These are phyloP conservation scores for Lepidocolaptes lacrymiger DNA, from an alignment of 2,797 vertebrate genomes.

Conservation along the genomic window DNA sequence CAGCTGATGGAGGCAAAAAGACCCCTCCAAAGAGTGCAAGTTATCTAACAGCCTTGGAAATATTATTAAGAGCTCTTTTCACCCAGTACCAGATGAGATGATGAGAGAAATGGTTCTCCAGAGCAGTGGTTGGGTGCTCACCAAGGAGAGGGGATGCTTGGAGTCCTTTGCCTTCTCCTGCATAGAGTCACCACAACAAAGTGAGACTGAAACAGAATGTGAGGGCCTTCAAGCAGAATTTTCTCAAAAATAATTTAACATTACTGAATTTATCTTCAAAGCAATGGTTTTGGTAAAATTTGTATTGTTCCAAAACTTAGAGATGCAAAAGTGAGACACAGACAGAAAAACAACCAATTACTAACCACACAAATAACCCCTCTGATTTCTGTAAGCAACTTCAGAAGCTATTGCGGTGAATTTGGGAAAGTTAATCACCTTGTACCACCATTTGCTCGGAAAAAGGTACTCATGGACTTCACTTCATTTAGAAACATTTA, in stretches of 20 bases:
- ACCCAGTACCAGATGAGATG: neutral
- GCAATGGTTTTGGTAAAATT: accelerated
- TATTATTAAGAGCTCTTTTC: neutral
- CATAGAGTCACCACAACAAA: neutral
- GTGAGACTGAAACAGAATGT: neutral
- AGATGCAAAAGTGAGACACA: neutral
- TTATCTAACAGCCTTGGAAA: neutral
- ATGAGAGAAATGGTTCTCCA: neutral
- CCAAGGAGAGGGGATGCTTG: neutral
- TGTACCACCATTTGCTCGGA: neutral
- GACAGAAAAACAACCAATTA: neutral
- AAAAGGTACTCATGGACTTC: neutral
- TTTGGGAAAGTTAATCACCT: neutral
- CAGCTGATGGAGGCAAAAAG: neutral
- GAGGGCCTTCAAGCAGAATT: neutral
- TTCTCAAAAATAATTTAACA: neutral
- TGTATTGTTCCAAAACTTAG: neutral
- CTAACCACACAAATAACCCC: neutral
- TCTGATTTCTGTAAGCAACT: neutral
- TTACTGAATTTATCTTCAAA: neutral
- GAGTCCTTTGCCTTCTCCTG: neutral
- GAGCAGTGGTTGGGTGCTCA: neutral
- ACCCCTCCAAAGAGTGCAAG: neutral
- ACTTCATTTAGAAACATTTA: neutral
- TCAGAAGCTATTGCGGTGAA: neutral